phyloP scores from a whole-genome alignment of 1,140 invertebrate species.

The Mya arenaria region DNA sequence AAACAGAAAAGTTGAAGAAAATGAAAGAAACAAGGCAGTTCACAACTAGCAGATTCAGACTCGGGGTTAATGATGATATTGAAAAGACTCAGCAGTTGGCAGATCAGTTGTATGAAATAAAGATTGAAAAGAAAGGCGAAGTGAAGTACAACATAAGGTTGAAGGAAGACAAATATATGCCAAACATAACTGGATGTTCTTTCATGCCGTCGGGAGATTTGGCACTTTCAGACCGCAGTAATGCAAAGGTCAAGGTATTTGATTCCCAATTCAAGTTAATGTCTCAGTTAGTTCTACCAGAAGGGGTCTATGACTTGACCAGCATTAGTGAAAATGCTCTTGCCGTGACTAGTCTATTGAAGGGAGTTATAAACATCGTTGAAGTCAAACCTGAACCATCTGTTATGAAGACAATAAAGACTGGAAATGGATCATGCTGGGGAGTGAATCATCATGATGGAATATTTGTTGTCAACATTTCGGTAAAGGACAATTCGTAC shows the following conservation, averaged over 20 bases:
- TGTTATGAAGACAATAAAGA: slow-evolving; percentile 21
- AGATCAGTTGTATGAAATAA: slow-evolving; percentile 35
- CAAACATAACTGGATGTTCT: slow-evolving; percentile 47
- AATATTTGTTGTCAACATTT: slow-evolving; percentile 37
- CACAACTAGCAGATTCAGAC: slow-evolving; percentile 29
- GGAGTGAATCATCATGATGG: slow-evolving; percentile 23
- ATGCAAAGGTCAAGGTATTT: slow-evolving; percentile 46
- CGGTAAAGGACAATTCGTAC: slow-evolving; percentile 1
- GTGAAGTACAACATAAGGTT: slow-evolving; percentile 31
- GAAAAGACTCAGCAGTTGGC: not conserved
- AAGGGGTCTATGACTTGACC: slow-evolving; percentile 36
- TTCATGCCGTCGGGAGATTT: slow-evolving; percentile 15
- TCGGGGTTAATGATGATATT: slow-evolving; percentile 37
- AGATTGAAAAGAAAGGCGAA: slow-evolving; percentile 52
- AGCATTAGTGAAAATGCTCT: not conserved
- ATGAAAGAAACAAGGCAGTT: slow-evolving; percentile 38
- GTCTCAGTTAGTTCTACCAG: not conserved
- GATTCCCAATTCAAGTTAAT: slow-evolving; percentile 23
- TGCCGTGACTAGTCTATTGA: slow-evolving; percentile 33
- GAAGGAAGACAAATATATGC: slow-evolving; percentile 31
- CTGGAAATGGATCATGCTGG: slow-evolving; percentile 40
- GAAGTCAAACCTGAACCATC: slow-evolving; percentile 20
- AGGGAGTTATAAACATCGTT: slow-evolving; percentile 38
- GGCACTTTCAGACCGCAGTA: slow-evolving; percentile 28
- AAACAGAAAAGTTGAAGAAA: not conserved